Evolutionary conservation across 2,113 vertebrate species (phyloP).

Genomic region (Sinocyclocheilus maitianheensis): DNA sequence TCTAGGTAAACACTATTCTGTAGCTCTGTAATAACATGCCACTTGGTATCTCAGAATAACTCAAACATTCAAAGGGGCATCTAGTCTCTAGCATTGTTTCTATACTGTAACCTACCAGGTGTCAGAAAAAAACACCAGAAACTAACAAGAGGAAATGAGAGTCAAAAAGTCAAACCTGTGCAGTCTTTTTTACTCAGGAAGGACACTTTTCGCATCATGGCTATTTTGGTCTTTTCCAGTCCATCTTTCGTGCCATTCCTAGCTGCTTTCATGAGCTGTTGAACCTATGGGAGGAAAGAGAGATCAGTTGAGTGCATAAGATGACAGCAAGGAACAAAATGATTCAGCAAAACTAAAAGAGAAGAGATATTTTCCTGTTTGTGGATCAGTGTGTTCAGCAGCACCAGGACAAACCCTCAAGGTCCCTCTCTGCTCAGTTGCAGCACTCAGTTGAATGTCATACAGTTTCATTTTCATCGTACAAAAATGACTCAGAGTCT

Average conservation of each 20-base stretch:
- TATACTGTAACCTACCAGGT: slow-evolving; percentile 14
- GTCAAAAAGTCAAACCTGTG: slow-evolving; percentile 67
- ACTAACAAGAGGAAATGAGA: slow-evolving; percentile 11
- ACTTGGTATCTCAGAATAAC: not conserved
- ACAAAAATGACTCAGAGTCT: slow-evolving; percentile 1
- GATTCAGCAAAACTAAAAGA: slow-evolving; percentile 16
- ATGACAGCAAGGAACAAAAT: slow-evolving; percentile 13
- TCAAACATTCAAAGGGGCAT: not conserved
- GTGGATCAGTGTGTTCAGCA: slow-evolving; percentile 30
- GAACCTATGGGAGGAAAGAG: slow-evolving; percentile 73
- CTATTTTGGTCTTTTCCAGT: slow-evolving; percentile 84
- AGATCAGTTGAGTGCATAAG: slow-evolving; percentile 5
- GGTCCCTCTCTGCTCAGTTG: slow-evolving; percentile 32
- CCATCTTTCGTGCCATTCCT: slow-evolving; percentile 86
- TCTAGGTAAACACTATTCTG: not conserved
- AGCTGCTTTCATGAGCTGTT: slow-evolving; percentile 86
- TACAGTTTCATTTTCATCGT: slow-evolving; percentile 47
- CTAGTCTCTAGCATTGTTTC: not conserved
- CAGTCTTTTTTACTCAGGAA: slow-evolving; percentile 83
- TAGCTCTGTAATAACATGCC: not conserved
- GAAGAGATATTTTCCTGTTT: slow-evolving; percentile 21
- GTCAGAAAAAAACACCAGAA: slow-evolving; percentile 28
- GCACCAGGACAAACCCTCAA: slow-evolving; percentile 26
- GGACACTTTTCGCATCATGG: slow-evolving; percentile 83
- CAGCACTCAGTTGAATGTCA: slow-evolving; percentile 25